Evolutionary conservation across 2,797 vertebrate genomes (phyloP), one percentile per base, ranked within the genome.

Genomic region (Protosalanx chinensis): DNA sequence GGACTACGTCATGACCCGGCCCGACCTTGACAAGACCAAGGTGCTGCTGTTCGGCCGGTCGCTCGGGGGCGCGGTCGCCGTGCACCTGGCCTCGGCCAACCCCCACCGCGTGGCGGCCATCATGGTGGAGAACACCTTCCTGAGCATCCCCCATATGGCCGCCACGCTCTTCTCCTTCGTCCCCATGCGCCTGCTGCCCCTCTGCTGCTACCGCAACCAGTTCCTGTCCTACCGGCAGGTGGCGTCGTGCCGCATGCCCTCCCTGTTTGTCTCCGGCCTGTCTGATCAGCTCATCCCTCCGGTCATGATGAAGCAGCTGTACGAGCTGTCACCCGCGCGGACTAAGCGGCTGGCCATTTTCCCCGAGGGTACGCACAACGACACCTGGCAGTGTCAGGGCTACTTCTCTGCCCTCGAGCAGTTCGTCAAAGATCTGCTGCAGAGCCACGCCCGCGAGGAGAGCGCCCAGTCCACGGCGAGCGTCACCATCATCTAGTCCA

Each of bases 241-340:
- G 71, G 87, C 91, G 32, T 93, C 93, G 86, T 99, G 97, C 89
- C 96, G 97, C 87, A 97, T 98, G 97, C 97, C 98, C 86, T 97
- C 97, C 0, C 93, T 99, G 67, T 99, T 99, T 82, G 94, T 99
- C 85, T 99, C 98, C 15, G 97, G 98, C 72, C 92, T 99, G 75
- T 97, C 98, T 5, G 98, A 99, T 91, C 97, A 98, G 85, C 93
- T 99, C 84, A 98, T 99, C 81, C 98, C 98, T 0, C 97, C 97
- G 3, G 94, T 98, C 59, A 99, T 99, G 98, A 99, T 99, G 98
- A 98, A 98, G 76, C 97, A 98, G 84, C 96, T 99, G 32, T 99
- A 98, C 23, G 98, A 99, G 88, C 90, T 98, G 76, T 98, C 98
- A 18, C 96, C 96, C 0, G 91, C 98, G 62, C 96, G 96, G 96